Base-by-base conservation (phyloP, 2,888 invertebrate species). In the Zele albiditarsus region DNA sequence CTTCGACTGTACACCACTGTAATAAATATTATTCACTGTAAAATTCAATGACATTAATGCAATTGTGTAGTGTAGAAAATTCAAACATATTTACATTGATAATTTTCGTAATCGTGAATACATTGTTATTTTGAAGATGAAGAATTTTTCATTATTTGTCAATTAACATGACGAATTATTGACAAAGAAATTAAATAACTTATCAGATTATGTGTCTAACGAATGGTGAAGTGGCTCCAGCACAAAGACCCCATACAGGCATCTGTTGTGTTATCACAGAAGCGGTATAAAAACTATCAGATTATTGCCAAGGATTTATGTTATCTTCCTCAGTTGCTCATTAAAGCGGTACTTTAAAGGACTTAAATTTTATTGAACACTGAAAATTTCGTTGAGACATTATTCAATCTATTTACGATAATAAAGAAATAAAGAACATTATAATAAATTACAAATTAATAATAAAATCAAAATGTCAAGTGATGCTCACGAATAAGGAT, bases 391-490 rank as follows among this genome's bases (percentile, higher is more conserved):
- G 27, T 25, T 58, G 14, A 58, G 14, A 27, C 16, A 16, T 58
- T 58, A 58, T 23, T 58, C 27, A 38, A 38, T 12, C 46, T 20
- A 28, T 28, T 42, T 3, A 38, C 28, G 31, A n/a, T 65, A 38
- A 23, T 28, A 62, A 14, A 31, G 16, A 62, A 62, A 28, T 5
- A 62, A 27, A 20, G 14, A 33, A 16, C 20, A 20, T 4, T 5
- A 53, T 53, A 20, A 53, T 23, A 20, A 20, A 53, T 20, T 8
- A 8, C 20, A 23, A 53, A 16, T 38, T 23, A 8, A 25, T 23
- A 28, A 58, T 25, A 38, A 4, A 25, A 70, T 58, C 5, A 27
- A 58, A 60, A 38, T 70, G 31, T 69, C 12, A 42, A 70, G 25
- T 38, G 23, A 25, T 25, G 53, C 20, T 53, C 20, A 28, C 2